Evolutionary conservation across 2,797 vertebrate genomes (phyloP).

Genomic region (Neoniphon sammara): DNA sequence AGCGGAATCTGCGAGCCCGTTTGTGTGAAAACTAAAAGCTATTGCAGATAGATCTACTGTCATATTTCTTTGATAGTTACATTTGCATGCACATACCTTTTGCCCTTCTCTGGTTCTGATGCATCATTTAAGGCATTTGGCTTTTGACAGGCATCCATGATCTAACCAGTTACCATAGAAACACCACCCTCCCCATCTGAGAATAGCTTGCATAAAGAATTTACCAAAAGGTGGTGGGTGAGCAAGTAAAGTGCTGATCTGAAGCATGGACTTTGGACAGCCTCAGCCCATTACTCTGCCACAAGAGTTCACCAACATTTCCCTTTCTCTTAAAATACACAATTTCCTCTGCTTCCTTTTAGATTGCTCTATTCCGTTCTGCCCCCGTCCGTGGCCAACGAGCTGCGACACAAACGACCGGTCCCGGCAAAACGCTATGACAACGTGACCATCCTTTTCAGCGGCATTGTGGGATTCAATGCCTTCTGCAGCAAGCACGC

Average conservation of each 20-base stretch:
- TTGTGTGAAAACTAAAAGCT: background rate
- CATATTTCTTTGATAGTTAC: background rate
- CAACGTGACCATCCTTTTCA: conserved; percentile 98
- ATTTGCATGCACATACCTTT: conserved; percentile 13
- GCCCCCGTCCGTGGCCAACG: conserved; percentile 96
- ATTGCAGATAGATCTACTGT: background rate
- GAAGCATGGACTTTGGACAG: conserved; percentile 47
- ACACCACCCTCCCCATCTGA: conserved; percentile 66
- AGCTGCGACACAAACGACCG: conserved; percentile 96
- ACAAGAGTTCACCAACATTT: conserved; percentile 13
- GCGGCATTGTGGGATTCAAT: conserved; percentile 98
- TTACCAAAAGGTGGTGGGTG: conserved; percentile 75
- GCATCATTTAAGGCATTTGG: conserved; percentile 72
- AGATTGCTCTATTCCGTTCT: conserved; percentile 97
- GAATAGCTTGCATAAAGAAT: conserved; percentile 68
- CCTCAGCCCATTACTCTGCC: conserved; percentile 35
- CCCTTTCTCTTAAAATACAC: conserved; percentile 22
- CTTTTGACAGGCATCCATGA: conserved; percentile 74
- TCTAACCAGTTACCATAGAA: conserved; percentile 78
- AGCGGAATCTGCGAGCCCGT: background rate
- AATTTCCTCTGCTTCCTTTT: conserved; percentile 18
- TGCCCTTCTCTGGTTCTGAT: conserved; percentile 54
- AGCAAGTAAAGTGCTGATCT: conserved; percentile 64
- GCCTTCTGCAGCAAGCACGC: conserved; percentile 98
- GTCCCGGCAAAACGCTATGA: conserved; percentile 97